Evolutionary conservation across 2,888 invertebrate species (phyloP), one percentile per base, ranked within the genome.

Genomic region (Andrena trimmerana): DNA sequence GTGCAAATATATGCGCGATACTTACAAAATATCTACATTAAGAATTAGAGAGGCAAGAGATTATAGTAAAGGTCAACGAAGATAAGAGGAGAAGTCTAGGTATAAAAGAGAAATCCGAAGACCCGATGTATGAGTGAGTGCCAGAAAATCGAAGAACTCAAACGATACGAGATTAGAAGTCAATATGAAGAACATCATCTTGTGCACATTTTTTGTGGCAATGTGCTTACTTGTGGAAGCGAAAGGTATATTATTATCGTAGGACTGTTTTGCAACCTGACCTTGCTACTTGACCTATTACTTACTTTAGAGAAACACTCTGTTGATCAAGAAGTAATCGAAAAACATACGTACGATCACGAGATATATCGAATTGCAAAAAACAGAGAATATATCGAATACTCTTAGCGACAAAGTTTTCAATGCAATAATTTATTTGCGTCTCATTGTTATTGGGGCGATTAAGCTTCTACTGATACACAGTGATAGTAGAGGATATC

Each of bases 151-250:
- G 24, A 66, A 10, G 29, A 50, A 52, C 10, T 10, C 29, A 20
- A 24, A 2, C 2, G 16, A 29, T 48, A 50, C 13, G 8, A 29
- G 2, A 16, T 50, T 33, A 62, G 16, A 27, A 24, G 42, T 33
- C 20, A 70, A 65, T 0, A 87, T 88, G 88, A 88, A 65, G 50
- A 31, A 5, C 7, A 20, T 65, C 7, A 31, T 78, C 36, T 8
- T 77, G 7, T 81, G 57, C 10, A 29, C 48, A 6, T 27, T 86
- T 54, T 69, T 81, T 4, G 0, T 82, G 29, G 13, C 67, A n/a
- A 24, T 74, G 20, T 86, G 75, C 27, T 48, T 77, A 2, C 10
- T 75, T 8, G 2, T 8, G n/a, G 66, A 73, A 36, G 59, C 59
- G 4, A 27, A 71, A 78, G 86, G 86, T 87, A 87, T 6, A 72